Base-by-base conservation (phyloP, 2,113 vertebrate genomes). In the Colossoma macropomum region DNA sequence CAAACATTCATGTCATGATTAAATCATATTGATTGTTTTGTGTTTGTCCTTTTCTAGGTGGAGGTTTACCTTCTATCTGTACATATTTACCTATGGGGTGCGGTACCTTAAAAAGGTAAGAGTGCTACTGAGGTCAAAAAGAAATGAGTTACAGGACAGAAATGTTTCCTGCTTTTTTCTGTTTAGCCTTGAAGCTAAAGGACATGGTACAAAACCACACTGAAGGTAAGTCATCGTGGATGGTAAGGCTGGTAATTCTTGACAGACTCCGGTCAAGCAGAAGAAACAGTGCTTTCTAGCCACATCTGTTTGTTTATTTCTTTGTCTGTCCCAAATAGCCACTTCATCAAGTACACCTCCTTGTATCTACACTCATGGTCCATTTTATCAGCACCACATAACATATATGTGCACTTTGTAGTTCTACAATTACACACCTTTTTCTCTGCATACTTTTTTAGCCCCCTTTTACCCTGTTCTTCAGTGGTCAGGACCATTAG, bases 61-160 rank as follows among this genome's bases (percentile, higher is more conserved):
- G 98, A 95, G 94, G 92, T 98, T 99, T 92, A 96, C 97, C 45
- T 99, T 98, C 95, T 96, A 94, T 91, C 95, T 99, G 77, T 99
- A 99, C 91, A 95, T 98, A 92, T 99, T 99, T 93, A 97, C 95
- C 83, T 99, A 98, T 25, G 98, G 98, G 91, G 94, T 97, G 66
- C 95, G 97, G 81, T 97, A 97, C 89, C 96, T 99, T 88, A 98
- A 97, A 95, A 97, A 98, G 97, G 98, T 99, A 96, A 88, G 81
- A 30, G 63, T 7, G 9, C 0, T 50, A 27, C 10, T 15, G 28
- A 68, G 25, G 3, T 23, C n/a, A 62, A 19, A 62, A 63, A 50
- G 27, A 78, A 52, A n/a, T 48, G 27, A 63, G 16, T 3, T 56
- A 1, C 10, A 38, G 23, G 8, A 38, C n/a, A 9, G 75, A 27